phyloP scores from a whole-genome alignment of 2,888 invertebrate genomes.

The Perizoma affinitatum region DNA sequence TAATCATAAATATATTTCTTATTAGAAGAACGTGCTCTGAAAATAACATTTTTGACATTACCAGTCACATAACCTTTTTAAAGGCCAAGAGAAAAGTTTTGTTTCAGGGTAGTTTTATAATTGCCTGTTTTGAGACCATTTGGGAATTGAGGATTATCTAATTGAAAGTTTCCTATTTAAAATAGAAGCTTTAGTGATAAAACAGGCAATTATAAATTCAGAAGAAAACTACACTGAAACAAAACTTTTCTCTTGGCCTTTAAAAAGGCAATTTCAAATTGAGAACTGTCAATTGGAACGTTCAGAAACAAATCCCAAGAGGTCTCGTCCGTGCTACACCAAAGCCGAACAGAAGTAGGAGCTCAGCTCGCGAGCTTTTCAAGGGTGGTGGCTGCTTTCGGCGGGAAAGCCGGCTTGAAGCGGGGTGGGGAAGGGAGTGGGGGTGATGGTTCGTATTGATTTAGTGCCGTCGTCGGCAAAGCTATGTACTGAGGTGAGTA shows the following conservation, averaged over 20 bases:
- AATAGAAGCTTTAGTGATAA: too few relatives aligned
- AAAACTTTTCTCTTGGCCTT: constrained; percentile 28
- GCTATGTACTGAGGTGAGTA: constrained; percentile 79
- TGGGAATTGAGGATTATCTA: too few relatives aligned
- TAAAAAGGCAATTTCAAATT: constrained; percentile 67
- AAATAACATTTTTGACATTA: too few relatives aligned
- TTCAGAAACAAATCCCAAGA: constrained; percentile 79
- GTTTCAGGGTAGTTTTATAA: constrained; percentile 12
- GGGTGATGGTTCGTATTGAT: constrained; percentile 85
- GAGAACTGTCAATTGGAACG: constrained; percentile 75
- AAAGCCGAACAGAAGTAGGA: constrained; percentile 85
- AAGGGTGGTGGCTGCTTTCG: constrained; percentile 83
- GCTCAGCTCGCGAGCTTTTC: constrained; percentile 84
- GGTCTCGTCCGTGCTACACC: constrained; percentile 77
- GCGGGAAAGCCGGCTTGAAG: constrained; percentile 77
- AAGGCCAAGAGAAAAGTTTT: constrained; percentile 28
- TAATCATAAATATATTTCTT: too few relatives aligned
- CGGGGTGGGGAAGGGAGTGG: constrained; percentile 58
- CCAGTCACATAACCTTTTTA: constrained; percentile 44
- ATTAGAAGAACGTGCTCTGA: too few relatives aligned
- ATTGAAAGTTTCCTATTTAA: too few relatives aligned
- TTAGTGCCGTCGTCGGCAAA: constrained; percentile 84
- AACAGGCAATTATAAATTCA: constrained; percentile 3
- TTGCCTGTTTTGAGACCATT: too few relatives aligned
- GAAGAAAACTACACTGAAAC: constrained; percentile 11